Evolutionary conservation across 2,888 invertebrate genomes (phyloP), one percentile per base, ranked within the genome.

Genomic region (Pachliopta kotzebuea): DNA sequence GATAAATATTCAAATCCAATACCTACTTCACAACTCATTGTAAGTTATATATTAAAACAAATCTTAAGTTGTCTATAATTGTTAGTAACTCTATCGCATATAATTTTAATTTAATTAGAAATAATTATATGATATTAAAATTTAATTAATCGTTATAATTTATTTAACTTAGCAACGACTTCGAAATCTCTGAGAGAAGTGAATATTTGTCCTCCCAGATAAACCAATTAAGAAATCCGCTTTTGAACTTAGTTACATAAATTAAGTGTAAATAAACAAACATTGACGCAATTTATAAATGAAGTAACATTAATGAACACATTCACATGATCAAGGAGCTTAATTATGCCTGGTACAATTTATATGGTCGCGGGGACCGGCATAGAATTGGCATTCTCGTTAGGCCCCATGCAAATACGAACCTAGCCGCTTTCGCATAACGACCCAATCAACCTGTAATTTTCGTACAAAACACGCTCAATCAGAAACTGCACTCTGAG

Each of bases 331-430:
- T 49, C 62, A 62, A 66, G 65, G 59, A 58, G 54, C 62, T 66
- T 66, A 62, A 66, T 66, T 66, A 62, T 58, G 65, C 59, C 55
- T 24, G 62, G 62, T 66, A 59, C 62, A 62, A 66, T 66, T 66
- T 66, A 66, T 65, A 58, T 52, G 58, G 55, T 58, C 55, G 37
- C 55, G 53, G 58, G 42, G 55, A 42, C 26, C 60, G 53, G 57
- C 65, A 62, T 62, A 62, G 62, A 66, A 66, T 59, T 45, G 58
- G 62, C 62, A 62, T 62, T 42, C 65, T 61, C 62, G 65, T 66
- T 66, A 66, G 58, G 17, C 31, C 23, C 56, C 58, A 66, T 66
- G 65, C 65, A 62, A 66, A 66, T 62, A 66, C 55, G 58, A 57
- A 60, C 61, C 62, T 59, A 52, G 50, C 54, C 31, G 55, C 49